phyloP scores from a whole-genome alignment of 2,888 invertebrate genomes.

The Nymphalis c-album region DNA sequence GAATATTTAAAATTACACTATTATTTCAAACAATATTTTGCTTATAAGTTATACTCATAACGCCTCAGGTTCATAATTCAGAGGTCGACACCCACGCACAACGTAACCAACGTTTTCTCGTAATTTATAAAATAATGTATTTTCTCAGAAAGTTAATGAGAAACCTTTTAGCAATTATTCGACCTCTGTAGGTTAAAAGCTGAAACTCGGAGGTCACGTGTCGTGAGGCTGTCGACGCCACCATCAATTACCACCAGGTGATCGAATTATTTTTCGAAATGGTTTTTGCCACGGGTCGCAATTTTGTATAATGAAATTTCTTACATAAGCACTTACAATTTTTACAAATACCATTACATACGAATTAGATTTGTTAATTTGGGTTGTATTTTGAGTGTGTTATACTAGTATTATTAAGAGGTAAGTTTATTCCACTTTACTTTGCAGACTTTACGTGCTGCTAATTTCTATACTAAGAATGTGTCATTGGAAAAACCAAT shows the following conservation, averaged over 20 bases:
- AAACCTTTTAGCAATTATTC: conserved; percentile 18
- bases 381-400: no score
- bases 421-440: no score
- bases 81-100: not conserved
- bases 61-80: not conserved
- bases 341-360: no score
- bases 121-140: conserved; percentile 10
- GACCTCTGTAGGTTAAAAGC: conserved; percentile 17
- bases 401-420: no score
- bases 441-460: no score
- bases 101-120: not conserved
- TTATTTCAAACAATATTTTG: no score
- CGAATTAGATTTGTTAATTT: no score
- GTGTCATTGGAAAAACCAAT: no score
- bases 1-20: no score
- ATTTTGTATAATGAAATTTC: not conserved
- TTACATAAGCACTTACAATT: not conserved
- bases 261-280: conserved; percentile 7
- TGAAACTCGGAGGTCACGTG: not conserved
- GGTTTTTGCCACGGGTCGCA: not conserved
- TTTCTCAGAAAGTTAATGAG: conserved; percentile 18
- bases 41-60: no score
- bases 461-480: no score
- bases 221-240: not conserved
- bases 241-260: conserved; percentile 12